Evolutionary conservation across 2,797 vertebrate species (phyloP), one percentile per base, ranked within the genome.

Genomic region (Garrulus glandarius): DNA sequence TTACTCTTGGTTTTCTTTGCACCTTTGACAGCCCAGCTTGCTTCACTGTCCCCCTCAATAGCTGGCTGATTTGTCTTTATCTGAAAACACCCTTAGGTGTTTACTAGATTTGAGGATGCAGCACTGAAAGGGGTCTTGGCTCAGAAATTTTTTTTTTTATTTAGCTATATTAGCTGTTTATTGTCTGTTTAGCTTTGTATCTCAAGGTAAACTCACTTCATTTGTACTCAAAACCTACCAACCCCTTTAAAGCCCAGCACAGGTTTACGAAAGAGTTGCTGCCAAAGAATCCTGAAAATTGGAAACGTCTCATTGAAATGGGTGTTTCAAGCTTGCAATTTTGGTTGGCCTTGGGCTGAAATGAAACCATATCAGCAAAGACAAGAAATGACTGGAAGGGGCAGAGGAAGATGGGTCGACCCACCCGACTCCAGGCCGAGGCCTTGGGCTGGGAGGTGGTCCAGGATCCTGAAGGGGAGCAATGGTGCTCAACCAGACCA

Each of bases 361-460:
- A 61, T 18, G 36, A 88, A 83, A 56, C 47, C 2, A 0, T 27
- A 50, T 37, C 46, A 72, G 24, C n/a, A 81, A 69, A 84, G 65
- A 22, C 34, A 53, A 77, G 67, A 78, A 81, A 65, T 24, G 27
- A 11, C 43, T 91, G 49, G 37, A 59, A 82, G 22, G 29, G 7
- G 15, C 47, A 72, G 41, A 60, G 76, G 24, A 63, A 32, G 43
- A n/a, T 39, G 43, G 53, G 15, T 22, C 0, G 0, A 50, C 15
- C 32, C 64, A 49, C 2, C 4, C 0, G 0, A 26, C 8, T 30
- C 21, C 22, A 29, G 65, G 72, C 17, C 0, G 0, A 44, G 29
- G 72, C 14, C 22, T 27, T 1, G 6, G 55, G 34, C 2, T 3
- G 30, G 49, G 26, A 64, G 56, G 52, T 20, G 20, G 18, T 29